Percentiles rank a stretch among this genome's conserved stretches.
Conservation (phyloP, 2,797 vertebrate genomes). For the Taeniopygia guttata region DNA sequence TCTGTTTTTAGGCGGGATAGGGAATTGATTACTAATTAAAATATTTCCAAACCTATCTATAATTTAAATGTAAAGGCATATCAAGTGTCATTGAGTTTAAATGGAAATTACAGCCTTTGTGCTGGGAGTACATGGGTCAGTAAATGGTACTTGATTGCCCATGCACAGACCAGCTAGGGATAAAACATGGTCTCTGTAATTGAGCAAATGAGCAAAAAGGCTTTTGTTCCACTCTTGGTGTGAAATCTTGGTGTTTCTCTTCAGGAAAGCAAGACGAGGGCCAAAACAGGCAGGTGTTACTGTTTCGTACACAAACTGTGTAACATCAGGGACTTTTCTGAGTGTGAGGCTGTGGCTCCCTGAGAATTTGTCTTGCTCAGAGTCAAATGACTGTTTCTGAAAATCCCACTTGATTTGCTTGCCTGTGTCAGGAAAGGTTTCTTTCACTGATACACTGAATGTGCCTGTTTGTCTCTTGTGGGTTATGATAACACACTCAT, state of each 20-base stretch:
- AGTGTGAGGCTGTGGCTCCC: neutral
- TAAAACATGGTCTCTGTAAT: neutral
- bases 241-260: neutral
- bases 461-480: neutral
- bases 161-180: neutral
- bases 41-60: slow-evolving; percentile 30
- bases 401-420: neutral
- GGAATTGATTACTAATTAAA: slow-evolving; percentile 53
- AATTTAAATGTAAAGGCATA: slow-evolving; percentile 9
- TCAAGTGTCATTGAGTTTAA: slow-evolving; percentile 13
- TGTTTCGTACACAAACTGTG: neutral
- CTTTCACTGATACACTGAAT: neutral
- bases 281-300: neutral
- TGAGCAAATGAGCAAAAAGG: neutral
- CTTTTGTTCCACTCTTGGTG: neutral
- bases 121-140: neutral
- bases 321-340: neutral
- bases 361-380: neutral
- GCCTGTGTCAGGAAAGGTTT: neutral
- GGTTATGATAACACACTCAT: neutral
- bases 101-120: neutral
- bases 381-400: neutral
- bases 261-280: neutral
- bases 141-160: neutral
- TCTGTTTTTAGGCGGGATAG: slow-evolving; percentile 57